Evolutionary conservation across 2,113 vertebrate species (phyloP).

Genomic region (Nesogale talazaci): DNA sequence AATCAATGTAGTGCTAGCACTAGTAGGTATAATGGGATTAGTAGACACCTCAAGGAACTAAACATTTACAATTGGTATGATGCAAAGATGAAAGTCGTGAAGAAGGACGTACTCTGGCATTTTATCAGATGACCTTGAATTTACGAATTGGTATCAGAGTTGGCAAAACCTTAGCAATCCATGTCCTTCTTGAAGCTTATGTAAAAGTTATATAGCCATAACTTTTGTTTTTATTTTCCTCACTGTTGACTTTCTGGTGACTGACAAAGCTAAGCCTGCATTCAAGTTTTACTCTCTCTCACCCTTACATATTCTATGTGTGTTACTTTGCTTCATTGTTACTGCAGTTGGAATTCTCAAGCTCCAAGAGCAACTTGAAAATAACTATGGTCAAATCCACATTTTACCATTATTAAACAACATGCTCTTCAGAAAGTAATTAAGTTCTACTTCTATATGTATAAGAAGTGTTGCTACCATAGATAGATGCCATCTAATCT

Average conservation of each 20-base stretch:
- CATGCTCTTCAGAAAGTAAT: neutral
- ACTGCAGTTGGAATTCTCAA: slow-evolving; percentile 8
- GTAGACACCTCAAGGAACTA: neutral
- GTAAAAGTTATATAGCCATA: neutral
- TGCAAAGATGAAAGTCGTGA: neutral
- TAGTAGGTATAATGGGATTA: neutral
- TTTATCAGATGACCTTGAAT: neutral
- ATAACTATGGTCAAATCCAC: neutral
- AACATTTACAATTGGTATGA: neutral
- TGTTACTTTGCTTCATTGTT: neutral
- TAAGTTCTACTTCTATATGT: neutral
- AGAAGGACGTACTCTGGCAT: neutral
- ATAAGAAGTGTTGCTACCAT: too few species aligned
- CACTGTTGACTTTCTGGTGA: neutral
- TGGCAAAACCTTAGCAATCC: neutral
- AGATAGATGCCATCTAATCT: too few species aligned
- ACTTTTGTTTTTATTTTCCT: neutral
- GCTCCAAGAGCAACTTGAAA: neutral
- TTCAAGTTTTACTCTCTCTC: neutral
- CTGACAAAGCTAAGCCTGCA: neutral
- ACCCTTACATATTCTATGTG: neutral
- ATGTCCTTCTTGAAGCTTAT: neutral
- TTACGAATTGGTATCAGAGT: neutral
- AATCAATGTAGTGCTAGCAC: neutral
- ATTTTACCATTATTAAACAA: neutral